A percentile compares a stretch with the other conserved stretches of the same genome.
Evolutionary conservation across 2,113 vertebrate species (phyloP).

Genomic region (Loxodonta africana): DNA sequence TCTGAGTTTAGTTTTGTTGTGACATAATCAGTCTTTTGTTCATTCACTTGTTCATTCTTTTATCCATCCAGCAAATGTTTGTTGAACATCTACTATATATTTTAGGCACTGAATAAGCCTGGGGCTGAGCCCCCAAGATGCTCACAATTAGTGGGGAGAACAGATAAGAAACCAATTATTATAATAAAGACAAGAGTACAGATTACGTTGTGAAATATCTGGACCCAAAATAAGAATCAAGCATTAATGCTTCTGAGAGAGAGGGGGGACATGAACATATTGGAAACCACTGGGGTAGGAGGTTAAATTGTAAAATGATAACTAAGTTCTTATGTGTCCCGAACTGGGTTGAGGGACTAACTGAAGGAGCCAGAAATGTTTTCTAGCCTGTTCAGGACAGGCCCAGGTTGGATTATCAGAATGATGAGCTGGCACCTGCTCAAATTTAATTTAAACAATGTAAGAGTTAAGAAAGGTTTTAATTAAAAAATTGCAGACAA

Average conservation of each 20-base stretch:
- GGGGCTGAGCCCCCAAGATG: not conserved
- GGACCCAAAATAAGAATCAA: not conserved
- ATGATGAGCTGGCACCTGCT: not conserved
- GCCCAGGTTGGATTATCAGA: not conserved
- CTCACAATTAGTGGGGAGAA: not conserved
- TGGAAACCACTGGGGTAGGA: not conserved
- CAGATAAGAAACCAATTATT: not conserved
- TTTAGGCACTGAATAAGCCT: not conserved
- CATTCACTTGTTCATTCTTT: not conserved
- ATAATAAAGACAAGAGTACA: not conserved
- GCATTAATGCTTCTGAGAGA: not conserved
- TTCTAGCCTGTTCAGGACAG: not conserved
- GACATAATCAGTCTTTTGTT: slow-evolving; percentile 4
- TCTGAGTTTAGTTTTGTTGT: slow-evolving; percentile 33
- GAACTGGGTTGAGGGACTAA: not conserved
- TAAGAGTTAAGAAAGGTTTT: slow-evolving; percentile 48
- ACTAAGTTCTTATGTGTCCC: not conserved
- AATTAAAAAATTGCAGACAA: slow-evolving; percentile 17
- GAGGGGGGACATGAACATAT: not conserved
- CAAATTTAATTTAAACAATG: slow-evolving; percentile 16
- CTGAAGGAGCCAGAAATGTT: not conserved
- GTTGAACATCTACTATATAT: not conserved
- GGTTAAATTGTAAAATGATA: not conserved
- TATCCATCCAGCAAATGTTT: not conserved
- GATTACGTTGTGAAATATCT: not conserved